Evolutionary conservation across 2,888 invertebrate species (phyloP), one percentile per base, ranked within the genome.

Genomic region (Clostera curtula): DNA sequence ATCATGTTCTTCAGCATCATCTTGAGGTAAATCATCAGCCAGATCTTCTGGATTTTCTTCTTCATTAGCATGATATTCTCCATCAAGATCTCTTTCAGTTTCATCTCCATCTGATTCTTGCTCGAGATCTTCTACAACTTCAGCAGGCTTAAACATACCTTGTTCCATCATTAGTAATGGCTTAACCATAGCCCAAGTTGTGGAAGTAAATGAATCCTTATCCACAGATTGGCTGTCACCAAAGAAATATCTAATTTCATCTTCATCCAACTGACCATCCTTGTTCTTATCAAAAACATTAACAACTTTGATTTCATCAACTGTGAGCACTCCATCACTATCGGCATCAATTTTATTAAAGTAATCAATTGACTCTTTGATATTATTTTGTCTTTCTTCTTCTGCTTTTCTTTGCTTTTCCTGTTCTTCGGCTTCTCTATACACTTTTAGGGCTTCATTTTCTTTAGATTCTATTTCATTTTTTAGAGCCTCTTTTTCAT

Each of bases 251-350:
- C 87, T 89, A 0, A 94, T 91, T 82, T 98, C 98, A 32, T 96
- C 96, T 12, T 90, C 89, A 33, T 92, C 89, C 8, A 98, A 95
- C 50, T 88, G 88, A 5, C 97, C 97, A 84, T 97, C 92, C 35
- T 89, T 89, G 72, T 98, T 92, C 48, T 90, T 91, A 77, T 98
- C 98, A 76, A 98, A 95, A 22, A 89, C 89, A 52, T 86, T 84
- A 32, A 90, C 88, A 2, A 88, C 85, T 73, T 90, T 89, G 4
- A 94, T 62, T 77, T 92, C 94, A 29, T 83, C 74, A 22, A 89
- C 55, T 36, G 89, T 88, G 17, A 97, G 65, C 19, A 90, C 86
- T 23, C 89, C 91, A 83, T 96, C 93, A 38, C 85, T 79, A 77
- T 98, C 93, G 1, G 89, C 86, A 77, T 98, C 98, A 55, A 93